phyloP scores from a whole-genome alignment of 2,888 invertebrate genomes.

The Cheilosia grossa region DNA sequence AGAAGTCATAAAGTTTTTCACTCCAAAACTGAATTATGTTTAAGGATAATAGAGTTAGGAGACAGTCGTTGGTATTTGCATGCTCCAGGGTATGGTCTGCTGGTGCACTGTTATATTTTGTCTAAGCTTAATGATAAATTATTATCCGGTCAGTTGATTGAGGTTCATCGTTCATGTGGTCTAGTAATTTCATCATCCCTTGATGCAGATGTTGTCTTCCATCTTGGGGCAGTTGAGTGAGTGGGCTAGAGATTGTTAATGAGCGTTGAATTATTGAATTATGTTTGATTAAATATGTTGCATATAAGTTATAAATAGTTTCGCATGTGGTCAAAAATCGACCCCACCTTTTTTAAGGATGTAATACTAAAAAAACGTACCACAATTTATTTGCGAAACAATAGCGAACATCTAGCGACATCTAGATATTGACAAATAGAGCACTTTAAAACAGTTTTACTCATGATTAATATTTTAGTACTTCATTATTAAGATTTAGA shows the following conservation, averaged over 20 bases:
- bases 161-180: slow-evolving; percentile 7
- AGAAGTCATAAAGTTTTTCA: slow-evolving; percentile 57
- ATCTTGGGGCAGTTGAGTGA: neutral
- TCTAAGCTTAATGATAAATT: slow-evolving; percentile 21
- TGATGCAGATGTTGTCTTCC: neutral
- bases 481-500: no score
- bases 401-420: no score
- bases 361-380: no score
- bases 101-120: neutral
- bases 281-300: neutral
- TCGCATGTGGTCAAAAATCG: no score
- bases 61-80: neutral
- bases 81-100: neutral
- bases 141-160: slow-evolving; percentile 38
- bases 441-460: no score
- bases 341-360: no score
- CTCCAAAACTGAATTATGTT: slow-evolving; percentile 42
- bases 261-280: neutral
- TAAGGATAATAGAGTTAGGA: slow-evolving; percentile 36
- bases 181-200: neutral
- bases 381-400: no score
- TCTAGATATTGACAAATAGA: no score
- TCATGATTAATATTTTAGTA: no score
- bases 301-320: no score
- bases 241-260: neutral